phyloP scores from a whole-genome alignment of 2,113 vertebrate genomes.

The Melanerpes formicivorus region DNA sequence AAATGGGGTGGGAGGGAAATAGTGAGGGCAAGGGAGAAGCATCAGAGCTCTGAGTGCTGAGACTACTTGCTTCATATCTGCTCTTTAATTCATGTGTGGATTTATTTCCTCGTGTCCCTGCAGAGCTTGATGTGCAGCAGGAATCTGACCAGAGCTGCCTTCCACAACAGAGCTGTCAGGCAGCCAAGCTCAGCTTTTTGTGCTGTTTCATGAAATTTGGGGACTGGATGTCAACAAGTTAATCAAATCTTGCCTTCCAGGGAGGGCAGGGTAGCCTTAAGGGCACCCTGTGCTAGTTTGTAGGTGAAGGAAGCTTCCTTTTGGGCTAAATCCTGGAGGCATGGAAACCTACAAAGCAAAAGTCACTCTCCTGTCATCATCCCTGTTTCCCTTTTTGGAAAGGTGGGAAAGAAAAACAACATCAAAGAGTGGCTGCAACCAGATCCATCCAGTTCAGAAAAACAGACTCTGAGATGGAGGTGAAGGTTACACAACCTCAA shows the following conservation, averaged over 20 bases:
- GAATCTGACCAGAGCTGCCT: neutral
- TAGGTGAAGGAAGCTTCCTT: neutral
- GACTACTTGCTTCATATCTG: neutral
- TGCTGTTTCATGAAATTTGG: neutral
- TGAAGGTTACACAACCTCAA: neutral
- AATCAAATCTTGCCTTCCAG: neutral
- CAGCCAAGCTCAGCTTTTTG: neutral
- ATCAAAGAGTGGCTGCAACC: neutral
- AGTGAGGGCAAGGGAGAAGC: neutral
- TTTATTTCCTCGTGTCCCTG: neutral
- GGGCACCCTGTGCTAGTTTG: neutral
- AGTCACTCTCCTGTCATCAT: neutral
- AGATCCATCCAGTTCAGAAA: neutral
- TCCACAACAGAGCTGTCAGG: neutral
- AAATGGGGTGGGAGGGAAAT: neutral
- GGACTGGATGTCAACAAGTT: neutral
- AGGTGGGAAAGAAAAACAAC: neutral
- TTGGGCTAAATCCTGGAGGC: neutral
- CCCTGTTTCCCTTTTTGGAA: neutral
- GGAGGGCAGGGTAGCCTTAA: neutral
- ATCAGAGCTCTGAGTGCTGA: neutral
- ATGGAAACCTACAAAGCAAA: neutral
- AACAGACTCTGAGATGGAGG: neutral
- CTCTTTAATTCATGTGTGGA: neutral
- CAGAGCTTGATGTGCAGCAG: neutral